phyloP scores from a whole-genome alignment of 2,888 invertebrate genomes.

The Xylota segnis region DNA sequence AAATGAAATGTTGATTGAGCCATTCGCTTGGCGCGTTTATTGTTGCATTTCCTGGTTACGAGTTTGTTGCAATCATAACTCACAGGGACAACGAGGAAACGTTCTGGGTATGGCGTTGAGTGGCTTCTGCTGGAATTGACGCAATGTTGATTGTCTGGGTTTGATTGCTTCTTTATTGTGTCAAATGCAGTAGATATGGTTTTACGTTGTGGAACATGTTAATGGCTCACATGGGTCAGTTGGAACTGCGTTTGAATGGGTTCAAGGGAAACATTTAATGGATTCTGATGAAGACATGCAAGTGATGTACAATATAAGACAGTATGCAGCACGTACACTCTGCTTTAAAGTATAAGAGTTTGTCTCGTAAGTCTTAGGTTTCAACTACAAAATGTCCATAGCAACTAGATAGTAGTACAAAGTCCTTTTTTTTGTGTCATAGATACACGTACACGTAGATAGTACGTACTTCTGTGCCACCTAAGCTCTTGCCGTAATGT shows the following conservation, averaged over 20 bases:
- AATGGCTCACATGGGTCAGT: not conserved
- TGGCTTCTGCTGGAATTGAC: slow-evolving; percentile 13
- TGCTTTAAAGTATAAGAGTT: too few relatives aligned
- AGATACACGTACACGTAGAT: too few relatives aligned
- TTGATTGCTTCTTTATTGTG: slow-evolving; percentile 31
- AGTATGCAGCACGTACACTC: too few relatives aligned
- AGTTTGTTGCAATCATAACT: slow-evolving; percentile 56
- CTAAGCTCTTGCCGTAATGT: too few relatives aligned
- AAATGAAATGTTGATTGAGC: slow-evolving; percentile 50
- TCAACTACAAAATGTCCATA: too few relatives aligned
- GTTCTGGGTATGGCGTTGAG: slow-evolving; percentile 11
- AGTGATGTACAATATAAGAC: too few relatives aligned
- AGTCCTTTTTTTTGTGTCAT: too few relatives aligned
- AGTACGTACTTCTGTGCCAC: too few relatives aligned
- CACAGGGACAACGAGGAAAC: slow-evolving; percentile 4
- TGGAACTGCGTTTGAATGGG: too few relatives aligned
- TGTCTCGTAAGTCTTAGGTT: too few relatives aligned
- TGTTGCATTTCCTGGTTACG: slow-evolving; percentile 26
- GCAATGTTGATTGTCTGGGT: slow-evolving; percentile 26
- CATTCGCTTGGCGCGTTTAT: slow-evolving; percentile 35
- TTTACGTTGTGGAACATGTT: not conserved
- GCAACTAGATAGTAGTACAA: too few relatives aligned
- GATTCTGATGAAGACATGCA: not conserved
- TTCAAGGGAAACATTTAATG: not conserved
- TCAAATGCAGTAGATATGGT: not conserved